These are phyloP conservation scores for Ophion costatus DNA, from an alignment of 2,888 invertebrate species.

Conservation along the genomic window DNA sequence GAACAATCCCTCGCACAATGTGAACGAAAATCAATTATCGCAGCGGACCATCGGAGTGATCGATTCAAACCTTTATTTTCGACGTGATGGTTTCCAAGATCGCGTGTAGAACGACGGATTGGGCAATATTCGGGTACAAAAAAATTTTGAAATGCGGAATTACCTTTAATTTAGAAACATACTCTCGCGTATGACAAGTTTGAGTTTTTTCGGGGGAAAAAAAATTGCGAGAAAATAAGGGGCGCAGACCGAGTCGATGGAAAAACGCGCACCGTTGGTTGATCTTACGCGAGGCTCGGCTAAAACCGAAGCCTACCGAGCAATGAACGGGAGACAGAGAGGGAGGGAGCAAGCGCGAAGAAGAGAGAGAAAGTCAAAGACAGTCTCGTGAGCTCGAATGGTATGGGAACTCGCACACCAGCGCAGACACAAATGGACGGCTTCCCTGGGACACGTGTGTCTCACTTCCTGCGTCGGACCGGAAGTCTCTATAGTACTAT, in stretches of 20 bases:
- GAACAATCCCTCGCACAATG: constrained; percentile 40
- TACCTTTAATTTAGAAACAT: background rate
- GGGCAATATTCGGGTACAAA: too few relatives aligned
- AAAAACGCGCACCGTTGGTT: constrained; percentile 35
- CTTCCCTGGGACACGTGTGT: constrained; percentile 80
- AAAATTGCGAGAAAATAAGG: constrained; percentile 19
- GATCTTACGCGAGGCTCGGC: constrained; percentile 50
- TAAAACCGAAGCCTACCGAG: constrained; percentile 50
- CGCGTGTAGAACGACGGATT: too few relatives aligned
- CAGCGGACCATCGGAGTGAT: constrained; percentile 23
- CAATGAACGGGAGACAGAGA: constrained; percentile 34
- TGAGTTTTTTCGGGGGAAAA: constrained; percentile 11
- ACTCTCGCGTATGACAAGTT: background rate
- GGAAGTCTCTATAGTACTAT: constrained; percentile 82
- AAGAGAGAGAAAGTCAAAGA: constrained; percentile 25
- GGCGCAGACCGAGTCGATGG: constrained; percentile 19
- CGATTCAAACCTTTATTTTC: background rate
- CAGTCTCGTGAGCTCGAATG: constrained; percentile 68
- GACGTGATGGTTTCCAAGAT: too few relatives aligned
- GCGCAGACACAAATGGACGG: constrained; percentile 44
- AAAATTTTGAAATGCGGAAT: too few relatives aligned
- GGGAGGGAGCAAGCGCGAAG: constrained; percentile 7
- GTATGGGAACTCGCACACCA: constrained; percentile 77
- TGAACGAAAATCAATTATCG: constrained; percentile 50
- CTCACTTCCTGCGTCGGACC: constrained; percentile 81